These are phyloP conservation scores for Caloenas nicobarica DNA, from an alignment of 2,113 vertebrate species.

Conservation along the genomic window DNA sequence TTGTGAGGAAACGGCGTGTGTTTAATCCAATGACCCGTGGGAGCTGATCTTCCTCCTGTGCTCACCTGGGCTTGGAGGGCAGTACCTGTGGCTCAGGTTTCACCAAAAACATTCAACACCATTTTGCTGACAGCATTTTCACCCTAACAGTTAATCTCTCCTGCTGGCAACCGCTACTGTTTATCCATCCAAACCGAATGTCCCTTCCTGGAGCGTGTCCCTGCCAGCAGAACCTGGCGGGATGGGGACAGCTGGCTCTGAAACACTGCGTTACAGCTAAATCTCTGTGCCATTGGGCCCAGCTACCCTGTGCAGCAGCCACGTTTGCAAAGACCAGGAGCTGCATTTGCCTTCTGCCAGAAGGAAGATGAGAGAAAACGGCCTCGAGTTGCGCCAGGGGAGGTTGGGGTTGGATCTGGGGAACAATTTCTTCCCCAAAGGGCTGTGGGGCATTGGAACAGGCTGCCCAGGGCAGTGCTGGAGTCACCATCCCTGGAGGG, in stretches of 20 bases:
- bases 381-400: too few relatives aligned
- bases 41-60: background rate
- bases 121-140: background rate
- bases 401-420: too few relatives aligned
- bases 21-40: background rate
- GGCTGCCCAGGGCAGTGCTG: too few relatives aligned
- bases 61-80: background rate
- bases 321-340: background rate
- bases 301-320: background rate
- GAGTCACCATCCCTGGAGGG: too few relatives aligned
- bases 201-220: background rate
- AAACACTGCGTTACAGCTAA: background rate
- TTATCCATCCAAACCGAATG: background rate
- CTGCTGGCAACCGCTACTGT: background rate
- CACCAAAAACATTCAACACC: background rate
- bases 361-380: too few relatives aligned
- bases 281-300: background rate
- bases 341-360: background rate
- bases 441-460: too few relatives aligned
- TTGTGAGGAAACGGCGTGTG: background rate
- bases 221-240: background rate
- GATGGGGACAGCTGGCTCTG: background rate
- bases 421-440: too few relatives aligned
- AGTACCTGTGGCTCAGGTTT: background rate
- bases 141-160: conserved; percentile 30